A percentile compares a stretch with the other conserved stretches of the same genome.
phyloP scores from a whole-genome alignment of 2,888 invertebrate genomes.

The Coremacera marginata region DNA sequence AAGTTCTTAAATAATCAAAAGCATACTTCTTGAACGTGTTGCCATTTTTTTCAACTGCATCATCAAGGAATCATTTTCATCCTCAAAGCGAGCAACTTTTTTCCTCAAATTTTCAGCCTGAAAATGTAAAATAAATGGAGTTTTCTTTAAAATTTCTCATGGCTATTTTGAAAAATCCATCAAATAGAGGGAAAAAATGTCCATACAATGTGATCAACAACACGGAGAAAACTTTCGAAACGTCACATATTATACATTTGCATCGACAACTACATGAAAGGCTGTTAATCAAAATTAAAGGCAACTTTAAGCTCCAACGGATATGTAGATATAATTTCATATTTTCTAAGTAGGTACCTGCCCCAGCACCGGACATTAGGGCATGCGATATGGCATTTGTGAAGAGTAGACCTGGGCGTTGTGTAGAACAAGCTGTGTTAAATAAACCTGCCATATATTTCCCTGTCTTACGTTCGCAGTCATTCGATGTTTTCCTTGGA shows the following conservation, averaged over 20 bases:
- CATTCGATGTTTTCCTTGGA: not conserved
- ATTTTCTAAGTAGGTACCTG: slow-evolving; percentile 55
- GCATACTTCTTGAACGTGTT: slow-evolving; percentile 85
- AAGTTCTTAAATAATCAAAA: slow-evolving; percentile 10
- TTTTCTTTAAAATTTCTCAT: not conserved
- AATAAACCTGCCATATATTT: slow-evolving; percentile 52
- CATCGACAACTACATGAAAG: slow-evolving; percentile 4
- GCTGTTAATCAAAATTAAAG: not conserved
- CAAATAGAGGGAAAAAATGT: no score
- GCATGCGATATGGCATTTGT: slow-evolving; percentile 60
- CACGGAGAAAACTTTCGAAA: not conserved
- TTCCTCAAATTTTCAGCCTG: slow-evolving; percentile 89
- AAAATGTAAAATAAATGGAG: slow-evolving; percentile 63
- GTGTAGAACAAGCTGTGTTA: slow-evolving; percentile 44
- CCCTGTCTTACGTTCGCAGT: not conserved
- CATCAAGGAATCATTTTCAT: slow-evolving; percentile 96
- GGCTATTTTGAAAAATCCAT: not conserved
- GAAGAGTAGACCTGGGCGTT: slow-evolving; percentile 56
- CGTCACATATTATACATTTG: not conserved
- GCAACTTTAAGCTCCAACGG: not conserved
- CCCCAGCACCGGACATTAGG: slow-evolving; percentile 56
- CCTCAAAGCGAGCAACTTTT: slow-evolving; percentile 92
- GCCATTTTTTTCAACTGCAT: slow-evolving; percentile 97
- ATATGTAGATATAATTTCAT: not conserved
- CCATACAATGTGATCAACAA: no score